phyloP scores from a whole-genome alignment of 1,140 invertebrate species.

The Drosophila elegans region DNA sequence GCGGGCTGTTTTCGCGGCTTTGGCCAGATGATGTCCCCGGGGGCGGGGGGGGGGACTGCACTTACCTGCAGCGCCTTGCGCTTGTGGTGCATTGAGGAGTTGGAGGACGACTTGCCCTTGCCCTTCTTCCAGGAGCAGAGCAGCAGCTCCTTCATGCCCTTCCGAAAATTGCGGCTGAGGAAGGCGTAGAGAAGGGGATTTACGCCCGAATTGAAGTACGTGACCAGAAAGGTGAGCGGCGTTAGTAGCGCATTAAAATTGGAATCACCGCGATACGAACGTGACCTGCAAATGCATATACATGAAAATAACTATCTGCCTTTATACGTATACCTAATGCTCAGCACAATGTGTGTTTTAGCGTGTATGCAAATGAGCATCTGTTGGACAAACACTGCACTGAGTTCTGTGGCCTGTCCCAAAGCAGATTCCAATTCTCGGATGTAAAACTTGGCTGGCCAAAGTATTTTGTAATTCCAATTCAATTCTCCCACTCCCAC shows the following conservation, averaged over 20 bases:
- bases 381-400: constrained; percentile 29
- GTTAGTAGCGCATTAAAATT: constrained; percentile 91
- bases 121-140: constrained; percentile 86
- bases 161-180: constrained; percentile 91
- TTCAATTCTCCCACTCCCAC: neutral
- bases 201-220: constrained; percentile 93
- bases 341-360: constrained; percentile 20
- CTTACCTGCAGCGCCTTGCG: constrained; percentile 81
- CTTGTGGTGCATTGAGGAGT: constrained; percentile 83
- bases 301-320: constrained; percentile 41
- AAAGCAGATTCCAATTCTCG: constrained; percentile 11
- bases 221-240: constrained; percentile 92
- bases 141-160: constrained; percentile 89
- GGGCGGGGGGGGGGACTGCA: neutral
- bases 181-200: constrained; percentile 94
- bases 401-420: constrained; percentile 13
- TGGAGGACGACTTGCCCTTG: constrained; percentile 82
- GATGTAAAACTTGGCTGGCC: constrained; percentile 14
- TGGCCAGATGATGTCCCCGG: neutral
- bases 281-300: constrained; percentile 86
- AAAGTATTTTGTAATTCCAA: neutral
- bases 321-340: neutral
- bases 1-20: constrained; percentile 5
- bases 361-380: constrained; percentile 42
- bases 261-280: constrained; percentile 88